These are phyloP conservation scores for Drosophila subsilvestris DNA, from an alignment of 2,888 invertebrate species.

Conservation along the genomic window DNA sequence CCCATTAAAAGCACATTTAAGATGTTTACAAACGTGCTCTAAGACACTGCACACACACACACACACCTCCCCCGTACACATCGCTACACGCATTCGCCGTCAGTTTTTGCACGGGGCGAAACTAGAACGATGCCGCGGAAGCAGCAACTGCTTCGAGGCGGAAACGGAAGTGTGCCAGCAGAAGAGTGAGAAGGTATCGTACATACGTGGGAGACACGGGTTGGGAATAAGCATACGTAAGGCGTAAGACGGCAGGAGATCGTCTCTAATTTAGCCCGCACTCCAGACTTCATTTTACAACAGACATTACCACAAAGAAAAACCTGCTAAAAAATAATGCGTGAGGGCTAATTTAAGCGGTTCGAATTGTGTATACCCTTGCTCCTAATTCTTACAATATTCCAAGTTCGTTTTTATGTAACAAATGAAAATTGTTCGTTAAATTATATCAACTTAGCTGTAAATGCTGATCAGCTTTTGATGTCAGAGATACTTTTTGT, in stretches of 20 bases:
- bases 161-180: constrained; percentile 60
- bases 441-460: too few species aligned
- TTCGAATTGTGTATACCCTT: neutral
- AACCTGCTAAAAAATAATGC: constrained; percentile 1
- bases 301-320: constrained; percentile 53
- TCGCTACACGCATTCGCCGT: constrained; percentile 38
- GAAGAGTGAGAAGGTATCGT: neutral
- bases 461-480: neutral
- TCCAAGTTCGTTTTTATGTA: too few species aligned
- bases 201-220: constrained; percentile 7
- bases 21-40: constrained; percentile 77
- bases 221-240: neutral
- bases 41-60: constrained; percentile 51
- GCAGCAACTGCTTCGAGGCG: constrained; percentile 50
- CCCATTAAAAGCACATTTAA: constrained; percentile 80
- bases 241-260: constrained; percentile 5
- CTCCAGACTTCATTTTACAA: constrained; percentile 53
- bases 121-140: constrained; percentile 53
- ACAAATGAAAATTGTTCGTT: too few species aligned
- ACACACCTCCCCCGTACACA: constrained; percentile 12
- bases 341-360: neutral
- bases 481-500: neutral
- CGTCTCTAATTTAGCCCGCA: constrained; percentile 40
- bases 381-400: too few species aligned
- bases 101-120: constrained; percentile 51